These are phyloP conservation scores for Euplagia quadripunctaria DNA, from an alignment of 2,888 invertebrate species.

Conservation along the genomic window DNA sequence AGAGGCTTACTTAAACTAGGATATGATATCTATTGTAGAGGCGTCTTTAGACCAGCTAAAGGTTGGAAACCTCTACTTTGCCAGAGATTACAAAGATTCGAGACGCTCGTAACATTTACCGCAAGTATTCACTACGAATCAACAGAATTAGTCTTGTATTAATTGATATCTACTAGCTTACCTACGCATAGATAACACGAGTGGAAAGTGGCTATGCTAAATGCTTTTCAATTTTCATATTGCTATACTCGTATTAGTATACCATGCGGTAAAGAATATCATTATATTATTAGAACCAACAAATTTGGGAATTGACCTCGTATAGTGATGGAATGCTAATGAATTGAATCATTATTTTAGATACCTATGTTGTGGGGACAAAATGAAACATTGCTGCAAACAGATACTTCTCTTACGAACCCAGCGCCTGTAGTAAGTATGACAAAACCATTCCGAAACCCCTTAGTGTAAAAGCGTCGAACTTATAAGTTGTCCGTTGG, in stretches of 20 bases:
- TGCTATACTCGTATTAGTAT: background rate
- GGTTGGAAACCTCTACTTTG: background rate
- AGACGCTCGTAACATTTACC: background rate
- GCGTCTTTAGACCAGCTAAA: background rate
- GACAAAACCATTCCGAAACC: background rate
- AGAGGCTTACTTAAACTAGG: too few species aligned
- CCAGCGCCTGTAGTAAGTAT: background rate
- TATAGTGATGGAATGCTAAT: background rate
- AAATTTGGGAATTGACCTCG: background rate
- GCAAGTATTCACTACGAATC: background rate
- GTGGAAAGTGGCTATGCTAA: background rate
- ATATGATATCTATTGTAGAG: background rate
- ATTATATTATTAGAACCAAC: background rate
- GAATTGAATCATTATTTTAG: background rate
- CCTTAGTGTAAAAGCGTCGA: background rate
- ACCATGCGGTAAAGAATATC: conserved; percentile 6
- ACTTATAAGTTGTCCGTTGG: background rate
- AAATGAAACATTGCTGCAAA: background rate
- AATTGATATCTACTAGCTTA: background rate
- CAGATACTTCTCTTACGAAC: background rate
- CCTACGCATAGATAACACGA: background rate
- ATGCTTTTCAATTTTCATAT: conserved; percentile 9
- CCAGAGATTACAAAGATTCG: background rate
- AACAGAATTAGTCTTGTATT: background rate
- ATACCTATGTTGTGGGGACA: conserved; percentile 9